Evolutionary conservation across 1,140 invertebrate genomes (phyloP), one percentile per base, ranked within the genome.

Genomic region (Centruroides vittatus): DNA sequence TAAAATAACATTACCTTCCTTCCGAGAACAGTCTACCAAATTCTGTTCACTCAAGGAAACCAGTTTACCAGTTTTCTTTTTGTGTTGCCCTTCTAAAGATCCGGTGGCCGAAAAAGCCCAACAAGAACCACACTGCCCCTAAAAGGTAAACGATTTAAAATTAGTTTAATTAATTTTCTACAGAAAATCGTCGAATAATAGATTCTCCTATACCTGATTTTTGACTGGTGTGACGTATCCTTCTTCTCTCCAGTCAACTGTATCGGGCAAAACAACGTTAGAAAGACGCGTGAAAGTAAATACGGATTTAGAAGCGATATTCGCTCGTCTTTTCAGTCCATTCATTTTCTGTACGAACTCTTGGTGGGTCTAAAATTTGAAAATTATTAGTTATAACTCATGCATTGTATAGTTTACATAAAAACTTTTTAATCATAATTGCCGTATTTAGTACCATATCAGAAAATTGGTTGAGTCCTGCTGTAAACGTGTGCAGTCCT

Each of bases 31-130:
- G 78, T 99, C 96, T 35, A 99, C 81, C 52, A 99, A 77, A 74
- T 99, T 98, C 78, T 99, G 95, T 78, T 99, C 96, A 66, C 90
- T 95, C 0, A 99, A 80, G 4, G 91, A 93, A 5, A 94, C 81
- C 12, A 99, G 78, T 64, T 83, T 80, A 53, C 87, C 87, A 36
- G 80, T 84, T 72, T 87, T 84, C 63, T 92, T 83, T 76, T 88
- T 95, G 74, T 96, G 86, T 75, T 98, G 95, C 13, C 89, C 95
- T 79, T 99, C 96, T 35, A 99, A 75, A 0, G 95, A 78, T 35
- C 94, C 96, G 65, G 93, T 98, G 8, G 85, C 75, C 64, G 88
- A 89, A 78, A 98, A 96, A 61, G 91, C 82, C 92, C 92, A 97
- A 78, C 92, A 96, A 6, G 89, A 92, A 62, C 93, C 92, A 74